Conservation (phyloP, 2,797 vertebrate genomes). For the Hydrocynus forskahlii region DNA sequence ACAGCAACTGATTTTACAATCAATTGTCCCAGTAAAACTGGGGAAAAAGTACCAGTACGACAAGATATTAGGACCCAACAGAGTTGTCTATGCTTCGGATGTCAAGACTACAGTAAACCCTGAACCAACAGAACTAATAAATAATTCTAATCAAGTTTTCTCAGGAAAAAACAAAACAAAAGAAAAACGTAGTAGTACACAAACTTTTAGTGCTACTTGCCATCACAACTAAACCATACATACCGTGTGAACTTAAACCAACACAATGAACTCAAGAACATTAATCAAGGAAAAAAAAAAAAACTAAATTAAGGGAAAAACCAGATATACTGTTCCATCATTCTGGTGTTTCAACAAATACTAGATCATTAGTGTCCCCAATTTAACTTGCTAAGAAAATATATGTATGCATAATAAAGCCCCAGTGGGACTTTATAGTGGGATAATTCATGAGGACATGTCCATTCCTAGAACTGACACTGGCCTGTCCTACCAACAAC, state of each 20-base stretch:
- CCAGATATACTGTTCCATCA: background rate
- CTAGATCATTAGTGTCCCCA: slow-evolving; percentile 28
- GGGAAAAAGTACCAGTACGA: slow-evolving; percentile 72
- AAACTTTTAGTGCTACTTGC: slow-evolving; percentile 72
- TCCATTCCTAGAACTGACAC: background rate
- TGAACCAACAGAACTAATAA: slow-evolving; percentile 84
- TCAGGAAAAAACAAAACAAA: slow-evolving; percentile 80
- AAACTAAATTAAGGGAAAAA: slow-evolving; percentile 29
- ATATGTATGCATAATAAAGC: slow-evolving; percentile 11
- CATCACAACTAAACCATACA: slow-evolving; percentile 46
- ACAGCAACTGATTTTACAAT: slow-evolving; percentile 70
- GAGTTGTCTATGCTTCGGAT: slow-evolving; percentile 57
- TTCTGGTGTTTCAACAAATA: slow-evolving; percentile 16
- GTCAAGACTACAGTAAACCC: slow-evolving; percentile 76
- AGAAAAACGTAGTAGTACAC: slow-evolving; percentile 67
- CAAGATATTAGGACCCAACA: slow-evolving; percentile 70
- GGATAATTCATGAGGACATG: background rate
- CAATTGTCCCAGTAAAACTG: slow-evolving; percentile 70
- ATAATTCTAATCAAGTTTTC: slow-evolving; percentile 86
- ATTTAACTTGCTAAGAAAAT: slow-evolving; percentile 15
- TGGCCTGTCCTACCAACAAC: background rate
- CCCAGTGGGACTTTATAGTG: background rate
- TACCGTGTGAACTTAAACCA: slow-evolving; percentile 52
- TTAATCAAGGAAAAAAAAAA: slow-evolving; percentile 16
- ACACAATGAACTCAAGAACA: slow-evolving; percentile 28